Conservation (phyloP, 2,113 vertebrate genomes). For the Phrynosoma platyrhinos region DNA sequence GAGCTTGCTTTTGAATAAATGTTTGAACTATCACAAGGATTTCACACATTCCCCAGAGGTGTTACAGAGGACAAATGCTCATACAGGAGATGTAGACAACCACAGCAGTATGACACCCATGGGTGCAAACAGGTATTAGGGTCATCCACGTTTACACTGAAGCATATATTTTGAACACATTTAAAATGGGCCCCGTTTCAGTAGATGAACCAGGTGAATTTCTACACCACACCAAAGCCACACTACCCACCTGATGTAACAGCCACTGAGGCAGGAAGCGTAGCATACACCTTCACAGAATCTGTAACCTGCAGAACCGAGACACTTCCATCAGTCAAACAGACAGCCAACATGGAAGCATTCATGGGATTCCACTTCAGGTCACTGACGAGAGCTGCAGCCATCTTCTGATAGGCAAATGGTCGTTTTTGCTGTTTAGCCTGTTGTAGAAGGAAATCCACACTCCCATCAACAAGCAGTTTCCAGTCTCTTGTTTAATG, state of each 20-base stretch:
- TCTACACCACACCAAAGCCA: neutral
- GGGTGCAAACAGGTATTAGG: too few species aligned
- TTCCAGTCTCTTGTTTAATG: neutral
- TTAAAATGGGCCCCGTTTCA: too few species aligned
- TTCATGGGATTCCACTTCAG: conserved; percentile 93
- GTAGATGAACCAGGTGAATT: neutral
- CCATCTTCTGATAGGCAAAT: conserved; percentile 81
- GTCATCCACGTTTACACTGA: too few species aligned
- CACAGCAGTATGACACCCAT: too few species aligned
- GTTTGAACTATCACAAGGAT: too few species aligned
- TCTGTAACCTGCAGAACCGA: conserved; percentile 89
- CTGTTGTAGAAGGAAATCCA: conserved; percentile 73
- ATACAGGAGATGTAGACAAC: too few species aligned
- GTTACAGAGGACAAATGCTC: too few species aligned
- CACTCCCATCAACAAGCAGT: neutral
- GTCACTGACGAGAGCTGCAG: conserved; percentile 79
- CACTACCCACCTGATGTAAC: conserved; percentile 89
- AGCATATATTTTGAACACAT: too few species aligned
- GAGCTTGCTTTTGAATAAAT: too few species aligned
- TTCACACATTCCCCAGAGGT: too few species aligned
- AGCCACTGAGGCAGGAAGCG: conserved; percentile 81
- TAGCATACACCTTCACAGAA: conserved; percentile 79
- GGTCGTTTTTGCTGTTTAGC: conserved; percentile 85
- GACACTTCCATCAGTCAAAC: conserved; percentile 90
- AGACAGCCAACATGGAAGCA: conserved; percentile 83